phyloP scores from a whole-genome alignment of 2,888 invertebrate genomes.

The Sussaba pulchella region DNA sequence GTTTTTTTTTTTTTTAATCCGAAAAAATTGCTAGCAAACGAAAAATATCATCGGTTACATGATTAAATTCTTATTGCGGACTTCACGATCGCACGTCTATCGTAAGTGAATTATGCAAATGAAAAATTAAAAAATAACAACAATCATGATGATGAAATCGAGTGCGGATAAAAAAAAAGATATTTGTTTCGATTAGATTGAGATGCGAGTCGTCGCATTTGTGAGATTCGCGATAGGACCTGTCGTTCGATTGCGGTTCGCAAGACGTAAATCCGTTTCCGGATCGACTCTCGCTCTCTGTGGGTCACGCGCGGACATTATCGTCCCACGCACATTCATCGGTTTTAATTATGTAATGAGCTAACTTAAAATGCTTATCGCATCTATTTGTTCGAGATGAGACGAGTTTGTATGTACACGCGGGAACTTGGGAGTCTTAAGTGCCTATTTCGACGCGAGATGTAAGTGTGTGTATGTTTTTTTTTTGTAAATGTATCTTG shows the following conservation, averaged over 20 bases:
- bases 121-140: background rate
- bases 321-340: conserved; percentile 24
- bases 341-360: conserved; percentile 24
- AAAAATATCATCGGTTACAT: too few relatives aligned
- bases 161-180: conserved; percentile 25
- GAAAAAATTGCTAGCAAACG: too few relatives aligned
- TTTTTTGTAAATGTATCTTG: background rate
- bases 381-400: conserved; percentile 65
- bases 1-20: too few relatives aligned
- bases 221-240: conserved; percentile 40
- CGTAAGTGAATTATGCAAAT: conserved; percentile 1
- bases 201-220: background rate
- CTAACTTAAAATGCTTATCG: conserved; percentile 52
- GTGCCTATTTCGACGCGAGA: conserved; percentile 22
- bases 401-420: conserved; percentile 50
- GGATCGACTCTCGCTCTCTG: conserved; percentile 5
- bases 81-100: conserved; percentile 37
- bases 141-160: too few relatives aligned
- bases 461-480: background rate
- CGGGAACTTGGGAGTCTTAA: conserved; percentile 44
- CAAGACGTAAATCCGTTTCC: background rate
- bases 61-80: conserved; percentile 66
- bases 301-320: conserved; percentile 1
- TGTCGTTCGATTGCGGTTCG: conserved; percentile 51
- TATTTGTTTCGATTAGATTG: conserved; percentile 12